Conservation (phyloP, 2,888 invertebrate genomes). For the Cremastinae sp. region DNA sequence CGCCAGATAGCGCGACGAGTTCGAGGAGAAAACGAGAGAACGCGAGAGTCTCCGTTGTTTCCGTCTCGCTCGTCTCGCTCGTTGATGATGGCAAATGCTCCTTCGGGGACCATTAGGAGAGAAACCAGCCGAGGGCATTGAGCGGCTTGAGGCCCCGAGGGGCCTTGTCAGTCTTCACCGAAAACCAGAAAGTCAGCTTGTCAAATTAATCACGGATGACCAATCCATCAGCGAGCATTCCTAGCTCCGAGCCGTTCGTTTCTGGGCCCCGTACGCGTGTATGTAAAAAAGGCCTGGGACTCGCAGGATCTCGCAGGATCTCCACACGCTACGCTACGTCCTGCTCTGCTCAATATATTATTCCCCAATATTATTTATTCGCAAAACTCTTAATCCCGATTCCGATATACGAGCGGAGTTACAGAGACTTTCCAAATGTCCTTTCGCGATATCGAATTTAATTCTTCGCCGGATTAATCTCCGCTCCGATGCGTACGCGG, state of each 20-base stretch:
- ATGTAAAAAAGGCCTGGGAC: conserved; percentile 2
- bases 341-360: neutral
- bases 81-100: conserved; percentile 44
- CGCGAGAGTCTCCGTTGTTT: conserved; percentile 14
- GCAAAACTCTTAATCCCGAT: conserved; percentile 9
- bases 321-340: neutral
- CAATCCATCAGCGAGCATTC: conserved; percentile 80
- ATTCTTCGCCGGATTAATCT: conserved; percentile 43
- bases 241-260: conserved; percentile 62
- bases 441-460: conserved; percentile 16
- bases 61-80: conserved; percentile 3
- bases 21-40: conserved; percentile 46
- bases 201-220: conserved; percentile 81
- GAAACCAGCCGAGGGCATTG: conserved; percentile 67
- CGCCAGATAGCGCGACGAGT: conserved; percentile 64
- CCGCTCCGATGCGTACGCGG: neutral
- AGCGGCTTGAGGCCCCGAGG: conserved; percentile 56
- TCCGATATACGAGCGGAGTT: neutral
- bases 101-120: conserved; percentile 70
- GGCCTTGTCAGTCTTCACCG: conserved; percentile 68
- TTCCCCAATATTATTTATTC: conserved; percentile 25
- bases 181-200: conserved; percentile 81
- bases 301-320: conserved; percentile 21
- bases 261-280: conserved; percentile 29
- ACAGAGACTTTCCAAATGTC: conserved; percentile 38